Evolutionary conservation across 2,888 invertebrate genomes (phyloP).

Genomic region (Cryptocephalus primarius): DNA sequence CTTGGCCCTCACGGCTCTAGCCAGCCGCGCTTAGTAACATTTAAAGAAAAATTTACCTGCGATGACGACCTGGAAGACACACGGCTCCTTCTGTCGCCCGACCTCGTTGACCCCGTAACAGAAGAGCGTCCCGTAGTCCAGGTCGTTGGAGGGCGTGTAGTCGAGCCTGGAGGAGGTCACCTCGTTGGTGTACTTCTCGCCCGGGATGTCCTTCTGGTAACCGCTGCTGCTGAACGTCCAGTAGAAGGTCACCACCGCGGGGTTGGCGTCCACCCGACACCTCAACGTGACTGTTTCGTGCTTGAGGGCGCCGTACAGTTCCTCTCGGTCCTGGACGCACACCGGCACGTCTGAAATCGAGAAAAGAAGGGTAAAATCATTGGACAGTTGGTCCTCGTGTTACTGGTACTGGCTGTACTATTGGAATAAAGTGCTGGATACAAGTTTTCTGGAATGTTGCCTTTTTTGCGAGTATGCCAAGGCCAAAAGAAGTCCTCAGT

Average conservation of each 20-base stretch:
- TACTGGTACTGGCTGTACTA: no score
- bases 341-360: conserved; percentile 58
- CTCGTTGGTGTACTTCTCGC: conserved; percentile 53
- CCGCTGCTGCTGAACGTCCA: conserved; percentile 92
- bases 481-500: no score
- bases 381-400: no score
- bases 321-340: conserved; percentile 66
- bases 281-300: conserved; percentile 77
- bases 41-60: conserved; percentile 59
- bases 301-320: conserved; percentile 76
- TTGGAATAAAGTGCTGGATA: no score
- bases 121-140: conserved; percentile 81
- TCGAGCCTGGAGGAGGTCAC: conserved; percentile 63
- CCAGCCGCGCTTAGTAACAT: no score
- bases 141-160: conserved; percentile 77
- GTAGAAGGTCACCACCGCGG: conserved; percentile 73
- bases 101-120: conserved; percentile 80
- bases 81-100: conserved; percentile 73
- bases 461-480: no score
- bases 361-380: background rate
- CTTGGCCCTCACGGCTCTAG: no score
- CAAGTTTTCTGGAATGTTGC: no score
- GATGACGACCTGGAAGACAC: conserved; percentile 75
- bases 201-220: conserved; percentile 67
- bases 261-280: conserved; percentile 83